Conservation (phyloP, 2,113 vertebrate genomes). For the Gila orcuttii region DNA sequence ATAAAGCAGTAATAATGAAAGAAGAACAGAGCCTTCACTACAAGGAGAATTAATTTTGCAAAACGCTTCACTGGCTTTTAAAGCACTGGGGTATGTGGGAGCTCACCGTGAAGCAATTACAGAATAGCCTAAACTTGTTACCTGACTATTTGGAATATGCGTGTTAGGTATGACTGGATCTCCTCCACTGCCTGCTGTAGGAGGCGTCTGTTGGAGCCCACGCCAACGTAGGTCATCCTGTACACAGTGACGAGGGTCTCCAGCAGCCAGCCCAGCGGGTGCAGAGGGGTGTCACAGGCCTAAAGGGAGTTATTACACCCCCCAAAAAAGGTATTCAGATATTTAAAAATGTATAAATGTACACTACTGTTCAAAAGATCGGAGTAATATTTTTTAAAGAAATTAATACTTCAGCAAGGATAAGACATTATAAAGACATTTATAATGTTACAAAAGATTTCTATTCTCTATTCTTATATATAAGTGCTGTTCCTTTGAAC, state of each 20-base stretch:
- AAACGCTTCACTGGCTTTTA: not conserved
- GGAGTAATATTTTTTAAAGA: no score
- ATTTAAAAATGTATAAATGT: not conserved
- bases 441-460: not conserved
- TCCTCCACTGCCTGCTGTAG: slow-evolving; percentile 90
- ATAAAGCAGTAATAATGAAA: slow-evolving; percentile 8
- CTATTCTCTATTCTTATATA: no score
- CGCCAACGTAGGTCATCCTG: slow-evolving; percentile 95
- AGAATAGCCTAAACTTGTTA: slow-evolving; percentile 58
- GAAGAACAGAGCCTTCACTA: not conserved
- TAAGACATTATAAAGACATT: not conserved
- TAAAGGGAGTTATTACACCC: slow-evolving; percentile 37
- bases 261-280: slow-evolving; percentile 91
- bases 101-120: not conserved
- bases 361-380: not conserved
- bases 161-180: slow-evolving; percentile 89
- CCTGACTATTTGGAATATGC: slow-evolving; percentile 90
- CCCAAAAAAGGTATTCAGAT: not conserved
- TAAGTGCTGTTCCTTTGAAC: no score
- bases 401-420: no score
- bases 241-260: slow-evolving; percentile 95
- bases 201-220: slow-evolving; percentile 90
- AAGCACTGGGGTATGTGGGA: not conserved
- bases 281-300: slow-evolving; percentile 93
- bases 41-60: not conserved